phyloP scores from a whole-genome alignment of 2,113 vertebrate species.

The Dendrocopos noguchii region DNA sequence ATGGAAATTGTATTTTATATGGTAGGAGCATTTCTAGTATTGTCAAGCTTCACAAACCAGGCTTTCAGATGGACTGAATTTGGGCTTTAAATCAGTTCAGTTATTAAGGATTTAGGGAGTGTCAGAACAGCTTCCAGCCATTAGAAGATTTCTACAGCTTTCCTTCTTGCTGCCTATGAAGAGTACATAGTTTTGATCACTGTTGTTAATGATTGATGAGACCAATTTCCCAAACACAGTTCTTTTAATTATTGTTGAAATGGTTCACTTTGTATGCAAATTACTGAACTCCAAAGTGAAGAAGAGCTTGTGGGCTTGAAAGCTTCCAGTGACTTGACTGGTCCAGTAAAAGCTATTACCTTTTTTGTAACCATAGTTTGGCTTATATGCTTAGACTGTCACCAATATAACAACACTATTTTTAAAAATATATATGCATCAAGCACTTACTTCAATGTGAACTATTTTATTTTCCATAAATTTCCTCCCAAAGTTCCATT shows the following conservation, averaged over 20 bases:
- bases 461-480: not conserved
- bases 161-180: not conserved
- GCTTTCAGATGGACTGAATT: not conserved
- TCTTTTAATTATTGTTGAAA: slow-evolving; percentile 26
- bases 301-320: not conserved
- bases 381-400: not conserved
- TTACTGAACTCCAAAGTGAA: not conserved
- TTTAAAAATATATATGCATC: not conserved
- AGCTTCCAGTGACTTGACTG: not conserved
- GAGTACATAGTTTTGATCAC: not conserved
- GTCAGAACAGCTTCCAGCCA: not conserved
- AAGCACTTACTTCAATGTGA: not conserved
- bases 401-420: not conserved
- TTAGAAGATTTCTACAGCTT: not conserved
- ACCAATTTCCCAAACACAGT: not conserved
- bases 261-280: slow-evolving; percentile 8
- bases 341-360: not conserved
- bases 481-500: not conserved
- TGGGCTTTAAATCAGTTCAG: not conserved
- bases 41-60: not conserved
- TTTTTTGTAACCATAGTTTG: not conserved
- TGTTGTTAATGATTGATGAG: not conserved
- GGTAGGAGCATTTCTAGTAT: not conserved
- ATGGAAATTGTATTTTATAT: not conserved
- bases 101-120: not conserved